Conservation (phyloP, 2,888 invertebrate species). For the Apotomis capreana region DNA sequence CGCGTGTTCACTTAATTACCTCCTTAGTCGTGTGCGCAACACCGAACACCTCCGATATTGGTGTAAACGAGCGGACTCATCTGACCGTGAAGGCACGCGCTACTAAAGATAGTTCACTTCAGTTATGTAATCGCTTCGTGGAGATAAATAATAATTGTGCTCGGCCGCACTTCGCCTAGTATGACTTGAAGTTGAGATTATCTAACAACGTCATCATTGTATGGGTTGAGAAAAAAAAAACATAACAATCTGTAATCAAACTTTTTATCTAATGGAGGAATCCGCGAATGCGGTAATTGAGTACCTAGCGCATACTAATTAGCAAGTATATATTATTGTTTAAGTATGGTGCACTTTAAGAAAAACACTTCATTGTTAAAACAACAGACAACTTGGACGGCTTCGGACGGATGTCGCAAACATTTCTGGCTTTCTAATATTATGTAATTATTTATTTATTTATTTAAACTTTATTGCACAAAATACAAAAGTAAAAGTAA, state of each 20-base stretch:
- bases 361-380: too few relatives aligned
- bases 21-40: conserved; percentile 47
- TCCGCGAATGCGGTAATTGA: too few relatives aligned
- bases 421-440: too few relatives aligned
- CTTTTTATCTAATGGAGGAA: neutral
- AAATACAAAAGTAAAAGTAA: too few relatives aligned
- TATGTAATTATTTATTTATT: too few relatives aligned
- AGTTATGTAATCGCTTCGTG: conserved; percentile 48
- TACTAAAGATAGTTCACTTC: conserved; percentile 51
- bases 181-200: conserved; percentile 41
- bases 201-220: neutral
- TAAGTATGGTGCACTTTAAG: neutral
- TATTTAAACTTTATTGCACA: too few relatives aligned
- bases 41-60: conserved; percentile 35
- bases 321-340: neutral
- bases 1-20: conserved; percentile 70
- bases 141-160: conserved; percentile 45
- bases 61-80: conserved; percentile 45
- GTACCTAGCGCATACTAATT: neutral
- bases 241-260: too few relatives aligned
- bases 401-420: too few relatives aligned
- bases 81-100: conserved; percentile 62
- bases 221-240: too few relatives aligned
- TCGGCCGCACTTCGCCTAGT: conserved; percentile 28
- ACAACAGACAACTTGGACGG: too few relatives aligned